Evolutionary conservation across 2,113 vertebrate species (phyloP), one percentile per base, ranked within the genome.

Genomic region (Nannobrachium achirus): DNA sequence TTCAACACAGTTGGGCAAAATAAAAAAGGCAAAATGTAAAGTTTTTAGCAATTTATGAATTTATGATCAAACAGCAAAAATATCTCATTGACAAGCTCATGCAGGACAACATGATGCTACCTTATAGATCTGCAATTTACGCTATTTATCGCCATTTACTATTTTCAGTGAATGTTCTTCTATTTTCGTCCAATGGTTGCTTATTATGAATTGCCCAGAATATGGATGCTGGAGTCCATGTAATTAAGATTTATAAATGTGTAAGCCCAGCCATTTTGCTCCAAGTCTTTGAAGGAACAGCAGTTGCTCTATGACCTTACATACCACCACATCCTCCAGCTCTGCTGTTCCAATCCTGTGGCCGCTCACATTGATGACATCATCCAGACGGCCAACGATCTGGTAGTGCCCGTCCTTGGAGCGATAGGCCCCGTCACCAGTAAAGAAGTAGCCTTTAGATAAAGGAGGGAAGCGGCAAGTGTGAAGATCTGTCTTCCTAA

Each of bases 281-380:
- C 25, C 9, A 48, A n/a, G 45, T 13, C 45, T 6, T 14, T n/a
- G 8, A 55, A 13, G 6, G 46, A 16, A n/a, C 13, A n/a, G n/a
- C 56, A 59, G 38, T 38, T 48, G 1, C 14, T 48, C 10, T 13
- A 7, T 38, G 40, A 18, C 13, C 15, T 16, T 10, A 25, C 88
- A 88, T 84, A 94, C 94, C 92, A 94, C 83, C 42, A 89, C 70
- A 10, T 94, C 91, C 63, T 95, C 93, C 19, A 94, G 89, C 65
- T 94, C 93, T 0, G 92, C 93, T 0, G 94, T 94, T 44, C 93
- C 93, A 33, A 95, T 86, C 56, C 91, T 84, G 82, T 94, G 93
- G 6, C 93, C 89, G 0, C 93, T 94, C 82, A 94, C 89, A 6
- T 89, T 95, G 66, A 94, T 93, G 86, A 94, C 85, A 44, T 94